Evolutionary conservation across 2,888 invertebrate genomes (phyloP).

Genomic region (Dryobotodes eremita): DNA sequence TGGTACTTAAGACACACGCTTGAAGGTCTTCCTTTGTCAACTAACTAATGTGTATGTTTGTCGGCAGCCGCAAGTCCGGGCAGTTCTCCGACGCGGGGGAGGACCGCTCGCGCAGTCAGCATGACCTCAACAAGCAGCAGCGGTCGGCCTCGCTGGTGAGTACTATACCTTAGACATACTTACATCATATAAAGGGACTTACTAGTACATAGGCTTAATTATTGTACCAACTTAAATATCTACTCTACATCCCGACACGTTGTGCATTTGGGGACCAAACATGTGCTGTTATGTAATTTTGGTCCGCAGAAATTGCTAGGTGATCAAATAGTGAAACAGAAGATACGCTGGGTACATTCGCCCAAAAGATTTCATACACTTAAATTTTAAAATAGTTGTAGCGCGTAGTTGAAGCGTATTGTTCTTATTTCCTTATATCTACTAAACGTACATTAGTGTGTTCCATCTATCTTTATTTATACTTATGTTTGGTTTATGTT

Average conservation of each 20-base stretch:
- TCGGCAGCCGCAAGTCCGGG: constrained; percentile 85
- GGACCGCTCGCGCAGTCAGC: constrained; percentile 82
- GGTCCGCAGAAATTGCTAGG: too few relatives aligned
- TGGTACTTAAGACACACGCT: too few relatives aligned
- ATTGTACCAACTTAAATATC: background rate
- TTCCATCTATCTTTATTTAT: background rate
- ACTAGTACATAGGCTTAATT: background rate
- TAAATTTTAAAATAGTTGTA: background rate
- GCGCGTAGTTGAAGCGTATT: background rate
- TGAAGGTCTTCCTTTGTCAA: background rate
- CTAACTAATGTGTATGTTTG: constrained; percentile 25
- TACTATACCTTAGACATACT: constrained; percentile 21
- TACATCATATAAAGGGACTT: background rate
- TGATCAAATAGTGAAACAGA: background rate
- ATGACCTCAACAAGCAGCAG: constrained; percentile 86
- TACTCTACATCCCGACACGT: background rate
- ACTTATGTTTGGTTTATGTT: too few relatives aligned
- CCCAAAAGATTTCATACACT: background rate
- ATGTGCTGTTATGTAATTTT: background rate
- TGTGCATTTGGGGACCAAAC: background rate
- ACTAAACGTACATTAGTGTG: background rate
- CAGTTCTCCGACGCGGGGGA: constrained; percentile 88
- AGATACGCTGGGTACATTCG: background rate
- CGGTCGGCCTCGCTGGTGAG: constrained; percentile 87
- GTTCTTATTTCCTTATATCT: background rate